These are phyloP conservation scores for Eulithis prunata DNA, from an alignment of 2,888 invertebrate genomes.

Conservation along the genomic window DNA sequence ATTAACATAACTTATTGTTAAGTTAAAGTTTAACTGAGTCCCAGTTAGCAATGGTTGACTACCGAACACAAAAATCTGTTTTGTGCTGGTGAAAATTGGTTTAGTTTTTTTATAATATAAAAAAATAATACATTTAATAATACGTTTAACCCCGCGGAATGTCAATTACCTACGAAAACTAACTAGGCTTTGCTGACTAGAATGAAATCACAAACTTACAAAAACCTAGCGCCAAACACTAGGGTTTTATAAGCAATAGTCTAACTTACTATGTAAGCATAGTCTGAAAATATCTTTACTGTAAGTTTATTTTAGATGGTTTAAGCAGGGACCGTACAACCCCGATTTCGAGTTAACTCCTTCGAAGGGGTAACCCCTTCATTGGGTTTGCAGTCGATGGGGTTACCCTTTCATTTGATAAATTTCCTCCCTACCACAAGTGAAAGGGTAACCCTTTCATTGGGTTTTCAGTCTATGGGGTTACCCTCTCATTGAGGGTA, in stretches of 20 bases:
- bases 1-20: background rate
- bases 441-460: too few species aligned
- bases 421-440: too few species aligned
- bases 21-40: background rate
- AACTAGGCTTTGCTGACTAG: conserved; percentile 31
- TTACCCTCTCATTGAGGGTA: too few species aligned
- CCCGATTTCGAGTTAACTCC: too few species aligned
- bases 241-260: background rate
- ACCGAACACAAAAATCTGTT: too few species aligned
- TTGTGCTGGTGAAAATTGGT: conserved; percentile 15
- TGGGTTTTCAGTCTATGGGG: too few species aligned
- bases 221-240: conserved; percentile 12
- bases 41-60: conserved; percentile 1
- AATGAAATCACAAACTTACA: conserved; percentile 27
- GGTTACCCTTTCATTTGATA: too few species aligned
- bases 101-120: background rate
- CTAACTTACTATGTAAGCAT: background rate
- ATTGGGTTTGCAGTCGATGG: too few species aligned
- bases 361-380: too few species aligned
- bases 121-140: conserved; percentile 17
- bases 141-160: conserved; percentile 27
- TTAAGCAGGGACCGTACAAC: too few species aligned
- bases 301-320: conserved; percentile 2
- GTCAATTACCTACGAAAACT: conserved; percentile 28
- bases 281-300: too few species aligned